A percentile compares a stretch with the other conserved stretches of the same genome.
Conservation (phyloP, 1,140 invertebrate species). For the Rhizoglyphus robini region DNA sequence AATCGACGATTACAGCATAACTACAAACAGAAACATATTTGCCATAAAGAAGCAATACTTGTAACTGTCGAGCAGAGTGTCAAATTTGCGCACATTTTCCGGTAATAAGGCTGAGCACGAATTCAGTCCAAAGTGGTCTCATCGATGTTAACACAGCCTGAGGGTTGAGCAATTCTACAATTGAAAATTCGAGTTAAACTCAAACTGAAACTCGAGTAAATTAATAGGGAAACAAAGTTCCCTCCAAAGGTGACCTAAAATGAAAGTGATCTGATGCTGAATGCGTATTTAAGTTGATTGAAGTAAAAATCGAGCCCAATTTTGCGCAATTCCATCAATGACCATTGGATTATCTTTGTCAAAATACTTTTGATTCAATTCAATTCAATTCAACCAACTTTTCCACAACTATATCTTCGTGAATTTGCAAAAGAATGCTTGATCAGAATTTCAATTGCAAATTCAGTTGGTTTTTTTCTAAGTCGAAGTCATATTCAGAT, state of each 20-base stretch:
- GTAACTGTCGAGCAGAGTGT: not conserved
- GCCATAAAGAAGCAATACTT: not conserved
- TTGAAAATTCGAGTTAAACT: not conserved
- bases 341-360: not conserved
- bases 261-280: not conserved
- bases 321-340: not conserved
- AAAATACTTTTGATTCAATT: not conserved
- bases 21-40: not conserved
- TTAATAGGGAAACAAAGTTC: not conserved
- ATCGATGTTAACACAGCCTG: not conserved
- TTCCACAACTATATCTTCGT: too few species aligned
- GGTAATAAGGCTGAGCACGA: not conserved
- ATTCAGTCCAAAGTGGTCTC: not conserved
- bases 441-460: constrained; percentile 4
- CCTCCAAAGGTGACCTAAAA: not conserved
- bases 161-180: not conserved
- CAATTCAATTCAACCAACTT: not conserved
- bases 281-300: not conserved
- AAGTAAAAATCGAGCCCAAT: too few species aligned
- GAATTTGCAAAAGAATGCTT: constrained; percentile 1
- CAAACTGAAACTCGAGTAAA: not conserved
- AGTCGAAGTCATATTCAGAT: too few species aligned
- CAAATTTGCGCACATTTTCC: not conserved
- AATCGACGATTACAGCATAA: not conserved
- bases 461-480: not conserved